A percentile compares a stretch with the other conserved stretches of the same genome.
phyloP scores from a whole-genome alignment of 37 sponge, comb jelly and placozoan species.

The Tethya wilhelma region DNA sequence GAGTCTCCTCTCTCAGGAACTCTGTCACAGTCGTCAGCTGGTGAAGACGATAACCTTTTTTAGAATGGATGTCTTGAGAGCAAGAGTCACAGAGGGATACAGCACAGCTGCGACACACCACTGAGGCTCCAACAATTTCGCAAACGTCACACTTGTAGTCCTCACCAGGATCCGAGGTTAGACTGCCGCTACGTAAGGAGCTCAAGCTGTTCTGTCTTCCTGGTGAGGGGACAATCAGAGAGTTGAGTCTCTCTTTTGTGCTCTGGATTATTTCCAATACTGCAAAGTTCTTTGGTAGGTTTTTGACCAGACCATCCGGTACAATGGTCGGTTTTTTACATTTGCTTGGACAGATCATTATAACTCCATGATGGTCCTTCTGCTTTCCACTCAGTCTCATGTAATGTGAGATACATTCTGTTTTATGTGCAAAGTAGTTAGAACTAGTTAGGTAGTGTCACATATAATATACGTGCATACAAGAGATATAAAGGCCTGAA shows the following conservation, averaged over 20 bases:
- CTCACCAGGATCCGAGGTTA: not conserved
- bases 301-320: not conserved
- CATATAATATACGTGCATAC: not conserved
- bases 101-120: constrained; percentile 42
- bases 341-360: constrained; percentile 31
- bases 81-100: constrained; percentile 28
- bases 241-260: not conserved
- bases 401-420: constrained; percentile 18
- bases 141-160: constrained; percentile 39
- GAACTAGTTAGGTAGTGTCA: not conserved
- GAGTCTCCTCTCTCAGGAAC: constrained; percentile 8
- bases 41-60: constrained; percentile 28
- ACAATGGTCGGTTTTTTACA: constrained; percentile 11
- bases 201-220: not conserved
- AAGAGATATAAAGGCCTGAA: no score
- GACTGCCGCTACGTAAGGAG: not conserved
- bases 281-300: constrained; percentile 41
- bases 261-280: constrained; percentile 27
- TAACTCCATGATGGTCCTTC: not conserved
- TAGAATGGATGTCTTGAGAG: constrained; percentile 23
- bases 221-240: no score
- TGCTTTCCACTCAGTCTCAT: constrained; percentile 13
- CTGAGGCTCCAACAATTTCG: not conserved
- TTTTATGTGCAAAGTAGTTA: not conserved
- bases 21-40: constrained; percentile 2